Evolutionary conservation across 2,888 invertebrate genomes (phyloP).

Genomic region (Microctonus brassicae): DNA sequence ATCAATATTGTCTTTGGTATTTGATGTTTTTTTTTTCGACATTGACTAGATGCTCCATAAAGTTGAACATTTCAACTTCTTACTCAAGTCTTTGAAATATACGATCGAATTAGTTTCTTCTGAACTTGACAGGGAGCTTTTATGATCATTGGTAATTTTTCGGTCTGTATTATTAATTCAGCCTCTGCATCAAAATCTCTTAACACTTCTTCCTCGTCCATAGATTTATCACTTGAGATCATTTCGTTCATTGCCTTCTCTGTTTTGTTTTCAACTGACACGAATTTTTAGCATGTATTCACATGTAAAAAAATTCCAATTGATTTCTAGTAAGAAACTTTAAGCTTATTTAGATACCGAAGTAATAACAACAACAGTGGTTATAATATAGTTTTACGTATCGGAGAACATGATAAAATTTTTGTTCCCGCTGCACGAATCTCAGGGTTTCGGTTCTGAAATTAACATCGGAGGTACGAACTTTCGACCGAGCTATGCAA

Average conservation of each 20-base stretch:
- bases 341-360: no score
- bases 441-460: neutral
- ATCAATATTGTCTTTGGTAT: constrained; percentile 40
- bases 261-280: no score
- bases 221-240: constrained; percentile 14
- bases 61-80: constrained; percentile 30
- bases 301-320: neutral
- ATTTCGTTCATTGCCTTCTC: neutral
- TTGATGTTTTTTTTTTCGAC: constrained; percentile 39
- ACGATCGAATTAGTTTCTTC: constrained; percentile 30
- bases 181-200: constrained; percentile 32
- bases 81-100: constrained; percentile 25
- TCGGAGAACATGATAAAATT: neutral
- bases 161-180: constrained; percentile 20
- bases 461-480: neutral
- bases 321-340: no score
- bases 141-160: constrained; percentile 28
- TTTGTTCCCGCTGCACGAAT: neutral
- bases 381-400: neutral
- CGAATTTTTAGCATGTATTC: neutral
- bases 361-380: no score
- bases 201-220: constrained; percentile 33
- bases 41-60: constrained; percentile 36
- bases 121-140: constrained; percentile 27
- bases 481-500: no score